phyloP scores from a whole-genome alignment of 2,113 vertebrate genomes.

The Paralichthys olivaceus region DNA sequence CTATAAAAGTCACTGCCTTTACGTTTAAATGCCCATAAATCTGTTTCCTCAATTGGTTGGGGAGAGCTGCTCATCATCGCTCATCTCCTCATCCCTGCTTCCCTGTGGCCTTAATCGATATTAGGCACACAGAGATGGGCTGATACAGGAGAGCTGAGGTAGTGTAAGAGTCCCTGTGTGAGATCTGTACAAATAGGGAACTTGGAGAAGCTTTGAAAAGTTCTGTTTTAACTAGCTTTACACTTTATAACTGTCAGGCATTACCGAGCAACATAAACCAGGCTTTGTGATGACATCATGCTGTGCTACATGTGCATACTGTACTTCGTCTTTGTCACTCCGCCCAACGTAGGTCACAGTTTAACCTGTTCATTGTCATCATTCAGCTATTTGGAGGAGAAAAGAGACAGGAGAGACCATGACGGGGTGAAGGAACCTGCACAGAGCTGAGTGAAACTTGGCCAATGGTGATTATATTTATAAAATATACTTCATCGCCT shows the following conservation, averaged over 20 bases:
- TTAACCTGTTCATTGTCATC: conserved; percentile 30
- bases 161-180: conserved; percentile 34
- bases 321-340: conserved; percentile 28
- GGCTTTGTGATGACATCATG: conserved; percentile 41
- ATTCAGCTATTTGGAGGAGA: conserved; percentile 3
- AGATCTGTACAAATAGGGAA: conserved; percentile 23
- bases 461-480: conserved; percentile 30
- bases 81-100: conserved; percentile 40
- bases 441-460: conserved; percentile 29
- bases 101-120: conserved; percentile 27
- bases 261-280: conserved; percentile 50
- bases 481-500: neutral
- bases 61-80: conserved; percentile 51
- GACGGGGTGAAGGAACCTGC: conserved; percentile 7
- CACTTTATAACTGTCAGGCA: conserved; percentile 37
- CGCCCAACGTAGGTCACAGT: conserved; percentile 19
- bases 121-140: conserved; percentile 12
- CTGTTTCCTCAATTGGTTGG: conserved; percentile 48
- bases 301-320: conserved; percentile 1
- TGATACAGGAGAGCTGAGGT: conserved; percentile 28
- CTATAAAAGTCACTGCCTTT: conserved; percentile 44
- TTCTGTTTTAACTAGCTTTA: conserved; percentile 51
- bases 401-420: neutral
- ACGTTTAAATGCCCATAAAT: conserved; percentile 47
- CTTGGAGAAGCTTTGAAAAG: conserved; percentile 40